A percentile compares a stretch with the other conserved stretches of the same genome.
Conservation (phyloP, 2,797 vertebrate genomes). For the Acanthis flammea region DNA sequence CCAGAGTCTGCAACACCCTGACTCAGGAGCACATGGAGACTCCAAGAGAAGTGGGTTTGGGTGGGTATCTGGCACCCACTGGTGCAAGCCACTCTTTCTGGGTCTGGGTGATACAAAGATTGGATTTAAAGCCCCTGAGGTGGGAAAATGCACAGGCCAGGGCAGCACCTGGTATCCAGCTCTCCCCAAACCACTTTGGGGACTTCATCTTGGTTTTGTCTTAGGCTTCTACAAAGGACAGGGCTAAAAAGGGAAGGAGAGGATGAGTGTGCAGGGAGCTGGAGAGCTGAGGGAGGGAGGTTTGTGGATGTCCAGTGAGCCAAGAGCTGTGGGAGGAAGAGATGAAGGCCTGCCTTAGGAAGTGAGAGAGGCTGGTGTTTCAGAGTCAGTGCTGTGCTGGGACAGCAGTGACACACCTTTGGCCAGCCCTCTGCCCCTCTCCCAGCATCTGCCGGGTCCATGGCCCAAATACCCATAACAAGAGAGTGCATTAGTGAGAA, state of each 20-base stretch:
- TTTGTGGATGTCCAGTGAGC: not conserved
- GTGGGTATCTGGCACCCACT: not conserved
- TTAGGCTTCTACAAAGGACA: not conserved
- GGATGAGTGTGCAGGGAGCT: not conserved
- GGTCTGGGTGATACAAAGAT: not conserved
- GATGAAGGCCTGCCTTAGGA: not conserved
- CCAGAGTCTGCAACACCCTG: not conserved
- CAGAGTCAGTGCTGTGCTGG: not conserved
- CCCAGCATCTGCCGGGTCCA: not conserved
- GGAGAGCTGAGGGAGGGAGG: not conserved
- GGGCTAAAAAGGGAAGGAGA: not conserved
- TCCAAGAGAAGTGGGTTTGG: not conserved
- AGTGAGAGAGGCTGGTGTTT: not conserved
- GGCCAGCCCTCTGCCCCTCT: not conserved
- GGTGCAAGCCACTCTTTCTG: not conserved
- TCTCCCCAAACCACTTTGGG: not conserved
- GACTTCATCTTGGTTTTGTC: not conserved
- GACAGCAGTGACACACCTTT: not conserved
- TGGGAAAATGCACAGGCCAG: not conserved
- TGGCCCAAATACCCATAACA: not conserved
- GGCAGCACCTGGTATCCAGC: not conserved
- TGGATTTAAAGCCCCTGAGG: not conserved
- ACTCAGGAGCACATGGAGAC: not conserved
- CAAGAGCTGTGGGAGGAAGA: not conserved
- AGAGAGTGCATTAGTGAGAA: not conserved